Base-by-base conservation (phyloP, 1,140 invertebrate species). In the Triops cancriformis region DNA sequence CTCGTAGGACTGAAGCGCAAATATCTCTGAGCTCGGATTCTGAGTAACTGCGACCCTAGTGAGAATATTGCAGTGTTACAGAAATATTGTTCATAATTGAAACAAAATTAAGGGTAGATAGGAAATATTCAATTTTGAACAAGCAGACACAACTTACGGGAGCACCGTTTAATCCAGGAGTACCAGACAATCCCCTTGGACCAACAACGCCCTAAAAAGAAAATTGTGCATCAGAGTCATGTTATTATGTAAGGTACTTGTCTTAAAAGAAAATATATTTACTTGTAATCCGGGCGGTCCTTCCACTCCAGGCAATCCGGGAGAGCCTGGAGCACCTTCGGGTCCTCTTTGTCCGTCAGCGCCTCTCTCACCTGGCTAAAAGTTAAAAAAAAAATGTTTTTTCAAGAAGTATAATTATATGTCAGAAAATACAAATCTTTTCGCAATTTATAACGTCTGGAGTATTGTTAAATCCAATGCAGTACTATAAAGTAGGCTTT, bases 1-100 rank as follows among this genome's bases (percentile, higher is more conserved):
- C 88, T 86, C 87, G 83, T 14, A 88, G 79, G 18, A 89, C 86
- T 26, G 82, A 84, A 26, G 85, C 81, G 80, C 88, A 89, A 79
- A 89, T 87, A 80, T 88, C 87, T 79, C 86, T 81, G 77, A 89
- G 83, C 82, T 88, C 87, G 18, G 84, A 83, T 78, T 88, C 88
- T 11, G 81, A 83, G 72, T 86, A 85, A 78, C 82, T 84, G 77
- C 84, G 81, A 23, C 87, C 87, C 87, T 87, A 84, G 26, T 84
- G 84, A 80, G 81, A 79, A 45, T 12, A 31, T 72, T 28, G 26
- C 43, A 18, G n/a, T 73, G 73, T 76, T 14, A n/a, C n/a, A 31
- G 31, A 5, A 79, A n/a, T 76, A 77, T 73, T 28, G n/a, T 73
- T 27, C 11, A 41, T n/a, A 28, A 74, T 45, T 73, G 28, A 27